Evolutionary conservation across 2,113 vertebrate species (phyloP), one percentile per base, ranked within the genome.

Genomic region (Machaerirhynchus nigripectus): DNA sequence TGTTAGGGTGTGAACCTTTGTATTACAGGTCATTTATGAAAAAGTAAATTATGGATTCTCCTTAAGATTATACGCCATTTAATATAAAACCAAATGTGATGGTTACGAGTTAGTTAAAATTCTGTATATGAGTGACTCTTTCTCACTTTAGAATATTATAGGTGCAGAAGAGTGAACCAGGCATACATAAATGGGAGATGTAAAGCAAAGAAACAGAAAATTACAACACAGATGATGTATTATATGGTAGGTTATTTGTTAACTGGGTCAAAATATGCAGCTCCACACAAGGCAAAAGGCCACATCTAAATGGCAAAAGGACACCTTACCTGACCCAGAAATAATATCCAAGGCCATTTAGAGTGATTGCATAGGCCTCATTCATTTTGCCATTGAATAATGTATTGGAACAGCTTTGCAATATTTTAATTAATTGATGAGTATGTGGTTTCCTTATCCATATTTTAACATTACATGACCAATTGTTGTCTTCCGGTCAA

Each of bases 341-440:
- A 60, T 77, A 81, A 75, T 52, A 75, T 60, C 28, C 20, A 89
- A 92, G 28, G 42, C 7, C 23, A 46, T 83, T 69, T 76, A 79
- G 20, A 88, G 26, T 21, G 50, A 74, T 53, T 76, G 19, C 28
- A 76, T 33, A 83, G 44, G 42, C 3, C 3, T 76, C 23, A n/a
- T 73, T 74, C 3, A 85, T 83, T 65, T 89, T 85, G 15, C 30
- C n/a, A 26, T 76, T 90, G 61, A 89, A 94, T 69, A 87, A 88
- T 74, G 13, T 40, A 83, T 85, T 90, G 53, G 31, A 95, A 93
- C 10, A 91, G 5, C 20, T 61, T 67, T 88, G 55, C 37, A 90
- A 80, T 86, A 87, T 88, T 93, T 85, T 93, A 87, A 95, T 95
- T 94, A 87, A 85, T 77, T 93, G 53, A 78, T 85, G 84, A 85